A percentile compares a stretch with the other conserved stretches of the same genome.
These are phyloP conservation scores for Elaeidobius kamerunicus DNA, from an alignment of 2,888 invertebrate genomes.

Conservation along the genomic window DNA sequence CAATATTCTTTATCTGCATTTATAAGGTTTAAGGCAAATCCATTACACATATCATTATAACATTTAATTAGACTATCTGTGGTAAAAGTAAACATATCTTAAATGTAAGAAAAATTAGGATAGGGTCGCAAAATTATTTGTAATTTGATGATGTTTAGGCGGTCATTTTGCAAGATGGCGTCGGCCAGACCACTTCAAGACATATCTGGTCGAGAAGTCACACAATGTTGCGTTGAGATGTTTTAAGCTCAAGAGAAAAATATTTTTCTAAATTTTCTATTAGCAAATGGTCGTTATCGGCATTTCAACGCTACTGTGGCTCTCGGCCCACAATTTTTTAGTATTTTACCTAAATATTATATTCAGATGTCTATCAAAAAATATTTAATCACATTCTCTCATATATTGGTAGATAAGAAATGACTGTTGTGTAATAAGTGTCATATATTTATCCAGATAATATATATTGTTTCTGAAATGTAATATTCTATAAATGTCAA, in stretches of 20 bases:
- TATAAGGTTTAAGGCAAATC: too few relatives aligned
- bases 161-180: slow-evolving; percentile 37
- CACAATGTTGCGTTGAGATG: slow-evolving; percentile 47
- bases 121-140: slow-evolving; percentile 35
- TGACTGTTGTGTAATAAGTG: slow-evolving; percentile 49
- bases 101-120: slow-evolving; percentile 9
- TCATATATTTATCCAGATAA: slow-evolving; percentile 45
- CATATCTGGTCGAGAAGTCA: slow-evolving; percentile 48
- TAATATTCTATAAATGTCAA: slow-evolving; percentile 48
- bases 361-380: slow-evolving; percentile 41
- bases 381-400: slow-evolving; percentile 32
- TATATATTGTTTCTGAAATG: slow-evolving; percentile 46
- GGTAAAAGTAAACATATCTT: slow-evolving; percentile 39
- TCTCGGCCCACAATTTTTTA: slow-evolving; percentile 47
- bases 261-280: slow-evolving; percentile 49
- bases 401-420: slow-evolving; percentile 33
- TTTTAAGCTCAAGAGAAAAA: slow-evolving; percentile 41
- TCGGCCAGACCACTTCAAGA: slow-evolving; percentile 51
- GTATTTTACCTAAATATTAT: slow-evolving; percentile 42
- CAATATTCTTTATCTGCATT: too few relatives aligned
- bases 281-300: slow-evolving; percentile 50
- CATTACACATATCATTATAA: slow-evolving; percentile 37
- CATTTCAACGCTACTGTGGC: slow-evolving; percentile 46
- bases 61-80: slow-evolving; percentile 34
- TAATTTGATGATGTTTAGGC: slow-evolving; percentile 47